Conservation (phyloP, 2,113 vertebrate genomes). For the Seriola dumerili region DNA sequence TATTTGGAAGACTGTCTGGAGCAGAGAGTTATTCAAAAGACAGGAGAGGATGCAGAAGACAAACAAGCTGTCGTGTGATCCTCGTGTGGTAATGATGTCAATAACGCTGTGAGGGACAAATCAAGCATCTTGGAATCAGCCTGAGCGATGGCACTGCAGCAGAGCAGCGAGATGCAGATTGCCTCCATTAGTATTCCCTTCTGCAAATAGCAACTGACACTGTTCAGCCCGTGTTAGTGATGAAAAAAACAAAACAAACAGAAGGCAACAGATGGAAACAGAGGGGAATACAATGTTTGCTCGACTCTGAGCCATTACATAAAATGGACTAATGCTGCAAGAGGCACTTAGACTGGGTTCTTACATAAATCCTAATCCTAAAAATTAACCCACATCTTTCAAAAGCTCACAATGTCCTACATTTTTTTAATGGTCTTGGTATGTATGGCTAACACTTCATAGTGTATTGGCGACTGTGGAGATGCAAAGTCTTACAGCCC, state of each 20-base stretch:
- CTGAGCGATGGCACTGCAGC: slow-evolving; percentile 22
- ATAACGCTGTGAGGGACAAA: slow-evolving; percentile 41
- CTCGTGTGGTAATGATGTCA: slow-evolving; percentile 17
- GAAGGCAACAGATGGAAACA: background rate
- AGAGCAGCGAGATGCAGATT: slow-evolving; percentile 26
- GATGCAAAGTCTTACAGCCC: background rate
- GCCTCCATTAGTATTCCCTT: slow-evolving; percentile 16
- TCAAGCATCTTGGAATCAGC: slow-evolving; percentile 15
- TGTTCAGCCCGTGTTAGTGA: slow-evolving; percentile 2
- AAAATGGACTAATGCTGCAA: background rate
- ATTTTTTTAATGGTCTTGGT: background rate
- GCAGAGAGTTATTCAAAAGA: background rate
- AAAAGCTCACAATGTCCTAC: too few species aligned
- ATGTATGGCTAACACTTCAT: background rate
- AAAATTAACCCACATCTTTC: background rate
- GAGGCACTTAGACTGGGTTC: background rate
- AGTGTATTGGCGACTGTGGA: background rate
- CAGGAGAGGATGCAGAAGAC: background rate
- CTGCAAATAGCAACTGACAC: slow-evolving; percentile 16
- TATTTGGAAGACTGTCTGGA: background rate
- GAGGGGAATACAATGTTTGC: background rate
- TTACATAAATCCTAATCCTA: background rate
- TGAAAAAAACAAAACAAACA: slow-evolving; percentile 14
- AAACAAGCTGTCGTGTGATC: slow-evolving; percentile 7
- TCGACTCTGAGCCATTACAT: background rate